A percentile compares a stretch with the other conserved stretches of the same genome.
Conservation (phyloP, 2,797 vertebrate species). For the Strix occidentalis region DNA sequence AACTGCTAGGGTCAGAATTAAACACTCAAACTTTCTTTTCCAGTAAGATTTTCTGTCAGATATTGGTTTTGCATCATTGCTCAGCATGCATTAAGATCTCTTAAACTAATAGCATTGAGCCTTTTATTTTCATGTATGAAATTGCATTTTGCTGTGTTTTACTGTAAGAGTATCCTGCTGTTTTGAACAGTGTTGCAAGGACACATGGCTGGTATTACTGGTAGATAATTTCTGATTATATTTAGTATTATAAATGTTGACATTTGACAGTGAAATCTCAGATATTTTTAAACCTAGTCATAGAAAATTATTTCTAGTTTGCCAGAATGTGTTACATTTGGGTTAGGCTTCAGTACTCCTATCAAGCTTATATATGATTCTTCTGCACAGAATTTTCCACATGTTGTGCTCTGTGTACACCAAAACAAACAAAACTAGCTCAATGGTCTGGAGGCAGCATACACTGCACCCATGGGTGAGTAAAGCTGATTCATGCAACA, state of each 20-base stretch:
- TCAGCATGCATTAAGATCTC: neutral
- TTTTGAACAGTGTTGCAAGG: neutral
- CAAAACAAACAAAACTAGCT: neutral
- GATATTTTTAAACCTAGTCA: neutral
- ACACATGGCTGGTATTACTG: neutral
- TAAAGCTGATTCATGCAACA: neutral
- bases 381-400: neutral
- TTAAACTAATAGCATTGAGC: neutral
- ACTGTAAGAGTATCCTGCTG: neutral
- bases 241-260: neutral
- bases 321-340: neutral
- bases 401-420: neutral
- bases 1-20: neutral
- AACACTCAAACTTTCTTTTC: neutral
- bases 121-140: neutral
- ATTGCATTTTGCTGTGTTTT: neutral
- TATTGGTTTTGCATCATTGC: neutral
- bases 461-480: neutral
- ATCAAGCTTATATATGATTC: neutral
- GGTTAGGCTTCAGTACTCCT: neutral
- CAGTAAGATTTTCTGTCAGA: neutral
- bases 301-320: neutral
- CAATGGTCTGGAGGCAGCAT: neutral
- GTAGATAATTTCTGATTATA: neutral
- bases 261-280: neutral